Conservation (phyloP, 2,888 invertebrate species). For the Malthinus flaveolus region DNA sequence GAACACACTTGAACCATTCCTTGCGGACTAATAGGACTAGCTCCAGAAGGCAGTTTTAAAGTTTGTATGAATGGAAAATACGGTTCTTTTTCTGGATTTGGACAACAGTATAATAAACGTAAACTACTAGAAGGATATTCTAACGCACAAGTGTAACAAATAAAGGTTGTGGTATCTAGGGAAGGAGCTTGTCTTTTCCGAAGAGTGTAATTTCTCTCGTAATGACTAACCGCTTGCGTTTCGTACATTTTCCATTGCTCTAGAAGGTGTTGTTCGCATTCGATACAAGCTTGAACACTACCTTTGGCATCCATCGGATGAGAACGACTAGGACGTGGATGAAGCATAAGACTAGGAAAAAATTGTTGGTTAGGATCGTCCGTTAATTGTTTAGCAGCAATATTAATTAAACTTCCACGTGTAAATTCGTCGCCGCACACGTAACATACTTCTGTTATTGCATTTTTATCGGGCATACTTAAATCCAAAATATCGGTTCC, state of each 20-base stretch:
- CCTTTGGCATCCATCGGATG: constrained; percentile 81
- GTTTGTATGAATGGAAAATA: constrained; percentile 88
- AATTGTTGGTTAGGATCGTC: constrained; percentile 61
- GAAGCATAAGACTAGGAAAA: constrained; percentile 76
- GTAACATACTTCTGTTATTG: constrained; percentile 86
- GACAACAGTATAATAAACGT: constrained; percentile 80
- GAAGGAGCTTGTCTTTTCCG: constrained; percentile 73
- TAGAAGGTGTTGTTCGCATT: constrained; percentile 82
- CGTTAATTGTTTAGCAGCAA: constrained; percentile 61
- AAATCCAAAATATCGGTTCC: constrained; percentile 85
- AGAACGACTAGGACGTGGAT: constrained; percentile 83
- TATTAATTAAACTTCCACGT: constrained; percentile 77
- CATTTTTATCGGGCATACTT: constrained; percentile 92
- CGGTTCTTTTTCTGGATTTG: constrained; percentile 83
- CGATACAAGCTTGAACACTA: constrained; percentile 78
- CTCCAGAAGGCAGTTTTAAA: constrained; percentile 78
- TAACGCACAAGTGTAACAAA: constrained; percentile 88
- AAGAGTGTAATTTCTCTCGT: constrained; percentile 79
- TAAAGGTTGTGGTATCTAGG: constrained; percentile 71
- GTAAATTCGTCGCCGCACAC: constrained; percentile 88
- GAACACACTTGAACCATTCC: constrained; percentile 89
- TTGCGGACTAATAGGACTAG: constrained; percentile 87
- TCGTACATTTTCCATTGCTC: constrained; percentile 82
- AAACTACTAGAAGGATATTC: constrained; percentile 79
- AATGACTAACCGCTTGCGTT: constrained; percentile 67